Conservation (phyloP, 2,888 invertebrate species). For the Protophormia terraenovae region DNA sequence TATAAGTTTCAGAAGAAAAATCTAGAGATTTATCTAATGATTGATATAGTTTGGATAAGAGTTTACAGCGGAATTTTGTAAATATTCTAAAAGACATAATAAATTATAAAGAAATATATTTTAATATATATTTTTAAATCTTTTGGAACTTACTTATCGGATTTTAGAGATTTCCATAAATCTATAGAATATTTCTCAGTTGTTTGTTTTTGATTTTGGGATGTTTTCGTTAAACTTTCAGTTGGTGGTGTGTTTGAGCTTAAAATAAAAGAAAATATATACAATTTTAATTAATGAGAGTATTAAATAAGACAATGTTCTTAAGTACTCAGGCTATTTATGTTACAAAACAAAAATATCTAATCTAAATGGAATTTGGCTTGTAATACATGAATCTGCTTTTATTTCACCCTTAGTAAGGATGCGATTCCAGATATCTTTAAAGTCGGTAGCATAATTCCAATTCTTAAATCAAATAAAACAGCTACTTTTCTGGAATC, state of each 20-base stretch:
- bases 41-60: conserved; percentile 21
- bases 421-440: too few species aligned
- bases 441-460: too few species aligned
- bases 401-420: too few species aligned
- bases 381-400: too few species aligned
- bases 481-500: too few species aligned
- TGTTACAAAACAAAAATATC: too few species aligned
- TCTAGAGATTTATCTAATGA: neutral
- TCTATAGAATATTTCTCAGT: neutral
- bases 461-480: too few species aligned
- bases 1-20: neutral
- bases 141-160: neutral
- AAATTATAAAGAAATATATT: too few species aligned
- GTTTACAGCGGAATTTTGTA: conserved; percentile 1
- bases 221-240: neutral
- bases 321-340: too few species aligned
- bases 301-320: too few species aligned
- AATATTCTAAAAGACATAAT: conserved; percentile 43
- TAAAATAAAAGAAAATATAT: neutral
- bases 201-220: neutral
- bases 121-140: too few species aligned
- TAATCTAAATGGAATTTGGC: too few species aligned
- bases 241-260: neutral
- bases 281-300: neutral
- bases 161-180: neutral